Percentiles rank a stretch among this genome's conserved stretches.
phyloP scores from a whole-genome alignment of 2,797 vertebrate species.

The Pangasius sanitwongsei region DNA sequence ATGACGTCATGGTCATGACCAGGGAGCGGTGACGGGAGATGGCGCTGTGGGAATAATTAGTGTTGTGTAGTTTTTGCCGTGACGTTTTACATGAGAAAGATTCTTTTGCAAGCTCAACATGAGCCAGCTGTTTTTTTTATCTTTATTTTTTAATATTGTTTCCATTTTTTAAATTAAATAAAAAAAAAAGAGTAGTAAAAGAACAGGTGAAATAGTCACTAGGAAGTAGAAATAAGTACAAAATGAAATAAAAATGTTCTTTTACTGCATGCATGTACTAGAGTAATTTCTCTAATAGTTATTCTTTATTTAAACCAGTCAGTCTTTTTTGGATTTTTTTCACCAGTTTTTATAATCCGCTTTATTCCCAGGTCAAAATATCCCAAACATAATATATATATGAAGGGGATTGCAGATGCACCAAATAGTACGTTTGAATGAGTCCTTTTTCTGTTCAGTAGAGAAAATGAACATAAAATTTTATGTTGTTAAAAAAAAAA shows the following conservation, averaged over 20 bases:
- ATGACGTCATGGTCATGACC: not conserved
- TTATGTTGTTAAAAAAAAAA: not conserved
- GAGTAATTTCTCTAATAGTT: not conserved
- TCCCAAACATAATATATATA: not conserved
- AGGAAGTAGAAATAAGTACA: not conserved
- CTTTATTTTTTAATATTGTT: too few species aligned
- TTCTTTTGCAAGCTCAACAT: not conserved
- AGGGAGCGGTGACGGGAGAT: not conserved
- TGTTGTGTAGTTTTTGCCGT: not conserved
- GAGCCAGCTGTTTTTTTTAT: not conserved
- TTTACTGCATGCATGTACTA: not conserved
- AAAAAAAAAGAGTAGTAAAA: not conserved
- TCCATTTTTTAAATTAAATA: too few species aligned
- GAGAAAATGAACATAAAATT: not conserved
- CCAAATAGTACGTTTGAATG: not conserved
- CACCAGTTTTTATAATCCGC: not conserved
- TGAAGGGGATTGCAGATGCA: not conserved
- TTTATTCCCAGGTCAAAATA: not conserved
- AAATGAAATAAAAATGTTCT: too few species aligned
- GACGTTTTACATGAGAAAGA: not conserved
- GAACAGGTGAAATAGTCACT: not conserved
- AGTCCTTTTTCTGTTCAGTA: not conserved
- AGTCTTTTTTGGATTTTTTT: not conserved
- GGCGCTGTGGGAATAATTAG: not conserved
- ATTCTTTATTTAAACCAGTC: not conserved